Evolutionary conservation across 1,140 invertebrate genomes (phyloP), one percentile per base, ranked within the genome.

Genomic region (Melipona quadrifasciata): DNA sequence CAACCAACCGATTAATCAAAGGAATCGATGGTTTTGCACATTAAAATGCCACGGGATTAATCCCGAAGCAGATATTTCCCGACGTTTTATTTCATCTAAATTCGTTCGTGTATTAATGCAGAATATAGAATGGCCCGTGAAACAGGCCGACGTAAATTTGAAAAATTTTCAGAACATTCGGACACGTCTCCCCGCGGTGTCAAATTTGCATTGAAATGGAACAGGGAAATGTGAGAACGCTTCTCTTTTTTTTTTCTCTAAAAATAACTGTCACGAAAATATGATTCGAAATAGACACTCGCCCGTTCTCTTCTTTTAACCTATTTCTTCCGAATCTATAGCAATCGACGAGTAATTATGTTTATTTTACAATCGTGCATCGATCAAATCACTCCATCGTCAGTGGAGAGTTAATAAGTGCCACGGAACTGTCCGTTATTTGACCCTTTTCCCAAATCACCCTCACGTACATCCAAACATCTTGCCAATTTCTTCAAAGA

Each of bases 181-280:
- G 19, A 3, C 2, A 10, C 31, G 21, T 4, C 19, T 34, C 11
- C 11, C 3, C 17, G 0, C 31, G 31, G 34, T 34, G 31, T 67
- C 17, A 67, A 67, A 67, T 67, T 67, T 67, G 65, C 31, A 67
- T 67, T 67, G 31, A 67, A 67, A 67, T 67, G 31, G 17, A 31
- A 67, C 27, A 34, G 3, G 19, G 2, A 34, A 31, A 67, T 31
- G 19, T 19, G 17, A 34, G 17, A 31, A 67, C 10, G 10, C 19
- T 27, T 31, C 8, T 47, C 0, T 47, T 47, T 47, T 47, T 47
- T 6, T 6, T 47, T 8, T 34, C 31, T 34, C 17, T 31, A 21
- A 67, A 31, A 67, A 67, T 67, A 65, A 65, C 64, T 8, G n/a
- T 65, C 16, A 65, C n/a, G 27, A 65, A 65, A 27, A 65, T 65